Evolutionary conservation across 2,113 vertebrate genomes (phyloP).

Genomic region (Neodontobutis hainanensis): DNA sequence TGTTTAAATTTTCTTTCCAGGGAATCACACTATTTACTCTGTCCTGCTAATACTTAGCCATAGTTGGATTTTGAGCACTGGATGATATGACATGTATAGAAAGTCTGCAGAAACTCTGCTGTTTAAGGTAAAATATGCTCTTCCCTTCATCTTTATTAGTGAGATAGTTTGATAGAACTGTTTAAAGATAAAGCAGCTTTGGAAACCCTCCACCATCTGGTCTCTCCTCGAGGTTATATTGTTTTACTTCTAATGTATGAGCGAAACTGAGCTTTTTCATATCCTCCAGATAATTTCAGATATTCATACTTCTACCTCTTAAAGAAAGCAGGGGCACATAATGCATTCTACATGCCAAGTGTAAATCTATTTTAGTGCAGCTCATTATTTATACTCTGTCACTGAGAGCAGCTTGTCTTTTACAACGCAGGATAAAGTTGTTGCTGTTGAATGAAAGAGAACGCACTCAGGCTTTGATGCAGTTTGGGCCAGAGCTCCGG

Average conservation of each 20-base stretch:
- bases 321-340: constrained; percentile 23
- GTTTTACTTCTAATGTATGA: constrained; percentile 12
- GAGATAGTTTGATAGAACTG: not conserved
- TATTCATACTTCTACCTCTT: not conserved
- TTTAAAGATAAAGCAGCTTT: not conserved
- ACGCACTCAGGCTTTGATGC: constrained; percentile 42
- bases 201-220: constrained; percentile 24
- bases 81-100: not conserved
- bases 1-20: constrained; percentile 25
- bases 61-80: not conserved
- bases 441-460: constrained; percentile 41
- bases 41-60: not conserved
- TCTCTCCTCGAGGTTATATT: constrained; percentile 23
- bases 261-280: constrained; percentile 17
- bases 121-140: not conserved
- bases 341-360: constrained; percentile 35
- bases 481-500: constrained; percentile 23
- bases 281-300: constrained; percentile 25
- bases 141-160: constrained; percentile 10
- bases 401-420: constrained; percentile 53
- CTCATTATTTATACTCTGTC: constrained; percentile 43
- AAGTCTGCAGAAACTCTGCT: not conserved
- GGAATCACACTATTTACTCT: constrained; percentile 11
- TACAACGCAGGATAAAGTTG: constrained; percentile 39
- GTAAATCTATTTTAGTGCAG: constrained; percentile 50